Conservation (phyloP, 2,797 vertebrate species). For the Lateolabrax maculatus region DNA sequence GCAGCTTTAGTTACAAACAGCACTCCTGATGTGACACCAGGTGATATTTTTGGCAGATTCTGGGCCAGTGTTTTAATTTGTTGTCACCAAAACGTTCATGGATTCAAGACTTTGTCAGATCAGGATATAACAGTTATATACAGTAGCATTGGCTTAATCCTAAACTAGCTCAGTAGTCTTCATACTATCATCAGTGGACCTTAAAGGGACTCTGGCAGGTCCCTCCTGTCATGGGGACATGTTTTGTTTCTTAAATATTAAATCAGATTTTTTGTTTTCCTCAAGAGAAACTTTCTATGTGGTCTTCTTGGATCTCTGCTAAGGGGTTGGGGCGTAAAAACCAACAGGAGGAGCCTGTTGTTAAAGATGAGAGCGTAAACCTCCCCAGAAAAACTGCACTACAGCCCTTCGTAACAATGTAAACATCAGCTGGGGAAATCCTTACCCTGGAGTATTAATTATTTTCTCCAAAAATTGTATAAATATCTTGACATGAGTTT, state of each 20-base stretch:
- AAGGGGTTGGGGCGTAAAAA: background rate
- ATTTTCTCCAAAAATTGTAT: background rate
- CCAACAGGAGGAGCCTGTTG: background rate
- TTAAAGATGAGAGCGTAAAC: background rate
- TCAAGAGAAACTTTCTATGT: background rate
- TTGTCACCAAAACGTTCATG: background rate
- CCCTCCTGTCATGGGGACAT: background rate
- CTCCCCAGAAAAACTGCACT: background rate
- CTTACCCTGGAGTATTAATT: background rate
- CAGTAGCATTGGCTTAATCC: background rate
- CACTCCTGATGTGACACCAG: background rate
- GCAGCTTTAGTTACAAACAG: background rate
- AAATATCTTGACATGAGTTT: conserved; percentile 3
- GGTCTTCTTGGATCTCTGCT: background rate
- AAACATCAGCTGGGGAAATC: background rate
- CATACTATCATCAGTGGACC: background rate
- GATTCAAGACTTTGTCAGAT: background rate
- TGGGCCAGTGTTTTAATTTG: background rate
- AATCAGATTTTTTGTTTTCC: background rate
- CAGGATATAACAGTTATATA: background rate
- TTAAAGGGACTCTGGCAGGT: background rate
- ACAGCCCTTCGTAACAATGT: background rate
- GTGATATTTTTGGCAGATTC: background rate
- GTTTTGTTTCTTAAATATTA: background rate
- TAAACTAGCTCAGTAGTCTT: background rate